phyloP scores from a whole-genome alignment of 1,140 invertebrate species.

The Plodia interpunctella region DNA sequence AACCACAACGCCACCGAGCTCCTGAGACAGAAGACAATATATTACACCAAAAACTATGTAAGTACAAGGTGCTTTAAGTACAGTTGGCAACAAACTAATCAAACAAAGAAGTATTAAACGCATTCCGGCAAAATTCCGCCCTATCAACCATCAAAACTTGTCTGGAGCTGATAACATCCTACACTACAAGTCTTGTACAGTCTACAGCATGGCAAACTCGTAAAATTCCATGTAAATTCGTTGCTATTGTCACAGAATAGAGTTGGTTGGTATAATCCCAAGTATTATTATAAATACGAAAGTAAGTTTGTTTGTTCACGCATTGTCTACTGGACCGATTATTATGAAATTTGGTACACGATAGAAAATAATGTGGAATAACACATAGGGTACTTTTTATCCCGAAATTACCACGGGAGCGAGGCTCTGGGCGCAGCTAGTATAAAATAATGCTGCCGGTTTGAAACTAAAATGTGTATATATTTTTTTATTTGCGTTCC shows the following conservation, averaged over 20 bases:
- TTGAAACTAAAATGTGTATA: no score
- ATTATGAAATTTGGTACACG: neutral
- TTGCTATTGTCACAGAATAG: no score
- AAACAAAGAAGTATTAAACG: slow-evolving; percentile 1
- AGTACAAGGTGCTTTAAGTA: neutral
- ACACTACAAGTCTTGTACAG: neutral
- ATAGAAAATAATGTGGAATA: no score
- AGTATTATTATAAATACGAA: neutral
- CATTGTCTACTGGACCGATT: neutral
- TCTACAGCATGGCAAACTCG: neutral
- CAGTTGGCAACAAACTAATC: neutral
- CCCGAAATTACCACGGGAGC: no score
- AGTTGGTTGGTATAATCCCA: no score
- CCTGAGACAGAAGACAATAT: neutral
- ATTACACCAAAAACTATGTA: neutral
- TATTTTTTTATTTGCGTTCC: no score
- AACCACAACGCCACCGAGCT: no score
- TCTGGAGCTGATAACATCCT: neutral
- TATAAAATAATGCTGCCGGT: no score
- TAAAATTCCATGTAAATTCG: no score
- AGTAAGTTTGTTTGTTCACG: neutral
- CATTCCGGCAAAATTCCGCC: neutral
- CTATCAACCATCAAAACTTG: neutral
- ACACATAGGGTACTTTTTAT: no score
- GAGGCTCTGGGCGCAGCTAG: no score